Evolutionary conservation across 2,113 vertebrate genomes (phyloP).

Genomic region (Sphaerodactylus townsendi): DNA sequence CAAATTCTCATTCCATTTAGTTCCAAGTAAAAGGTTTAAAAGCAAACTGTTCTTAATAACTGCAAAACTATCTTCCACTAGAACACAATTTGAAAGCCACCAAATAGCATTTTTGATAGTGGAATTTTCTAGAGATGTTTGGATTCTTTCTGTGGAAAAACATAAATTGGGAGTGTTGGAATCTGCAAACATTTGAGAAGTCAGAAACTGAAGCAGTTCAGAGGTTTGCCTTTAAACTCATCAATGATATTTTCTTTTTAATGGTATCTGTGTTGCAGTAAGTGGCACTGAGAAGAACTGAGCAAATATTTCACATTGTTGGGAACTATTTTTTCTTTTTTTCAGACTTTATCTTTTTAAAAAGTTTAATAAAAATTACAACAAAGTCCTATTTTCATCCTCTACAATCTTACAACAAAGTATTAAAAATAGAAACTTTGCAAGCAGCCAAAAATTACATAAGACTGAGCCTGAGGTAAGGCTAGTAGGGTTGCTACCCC

Average conservation of each 20-base stretch:
- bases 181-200: neutral
- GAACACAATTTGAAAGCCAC: neutral
- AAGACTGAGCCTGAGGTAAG: too few relatives aligned
- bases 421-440: too few relatives aligned
- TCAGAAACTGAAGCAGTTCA: neutral
- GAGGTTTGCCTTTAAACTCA: neutral
- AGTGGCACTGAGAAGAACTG: neutral
- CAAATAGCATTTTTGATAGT: neutral
- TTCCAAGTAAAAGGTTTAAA: neutral
- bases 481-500: too few relatives aligned
- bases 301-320: too few relatives aligned
- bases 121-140: neutral
- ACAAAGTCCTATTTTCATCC: too few relatives aligned
- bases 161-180: neutral
- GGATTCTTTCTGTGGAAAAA: too few relatives aligned
- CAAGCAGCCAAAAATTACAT: too few relatives aligned
- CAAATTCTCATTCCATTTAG: neutral
- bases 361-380: too few relatives aligned
- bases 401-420: too few relatives aligned
- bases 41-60: neutral
- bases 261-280: neutral
- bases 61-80: neutral
- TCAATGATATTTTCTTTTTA: neutral
- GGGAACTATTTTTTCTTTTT: too few relatives aligned
- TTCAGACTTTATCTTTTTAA: too few relatives aligned